A percentile compares a stretch with the other conserved stretches of the same genome.
These are phyloP conservation scores for Aphodius sticticus DNA, from an alignment of 2,888 invertebrate species.

Conservation along the genomic window DNA sequence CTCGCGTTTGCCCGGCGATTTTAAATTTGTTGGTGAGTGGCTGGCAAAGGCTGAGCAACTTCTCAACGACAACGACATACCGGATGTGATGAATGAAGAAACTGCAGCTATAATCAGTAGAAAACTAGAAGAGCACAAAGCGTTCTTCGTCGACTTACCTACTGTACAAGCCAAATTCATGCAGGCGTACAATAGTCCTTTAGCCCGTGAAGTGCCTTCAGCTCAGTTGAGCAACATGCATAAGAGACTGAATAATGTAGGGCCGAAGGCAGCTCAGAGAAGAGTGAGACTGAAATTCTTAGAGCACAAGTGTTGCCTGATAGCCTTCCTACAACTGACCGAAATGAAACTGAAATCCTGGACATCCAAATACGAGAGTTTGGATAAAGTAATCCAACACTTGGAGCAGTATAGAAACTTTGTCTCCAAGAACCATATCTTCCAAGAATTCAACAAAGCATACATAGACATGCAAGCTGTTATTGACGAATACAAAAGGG, in stretches of 20 bases:
- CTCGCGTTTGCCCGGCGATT: conserved; percentile 83
- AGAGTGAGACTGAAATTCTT: conserved; percentile 87
- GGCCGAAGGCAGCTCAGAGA: conserved; percentile 80
- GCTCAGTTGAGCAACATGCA: conserved; percentile 86
- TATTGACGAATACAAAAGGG: conserved; percentile 87
- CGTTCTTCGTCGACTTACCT: conserved; percentile 87
- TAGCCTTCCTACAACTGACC: conserved; percentile 89
- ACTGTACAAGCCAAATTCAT: conserved; percentile 80
- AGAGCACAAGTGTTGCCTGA: conserved; percentile 92
- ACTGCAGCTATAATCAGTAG: conserved; percentile 87
- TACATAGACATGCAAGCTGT: conserved; percentile 92
- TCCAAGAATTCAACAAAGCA: conserved; percentile 93
- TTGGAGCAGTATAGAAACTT: conserved; percentile 91
- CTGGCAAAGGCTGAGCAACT: conserved; percentile 86
- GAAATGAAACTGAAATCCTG: conserved; percentile 89
- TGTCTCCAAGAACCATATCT: conserved; percentile 90
- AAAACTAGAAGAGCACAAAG: conserved; percentile 88
- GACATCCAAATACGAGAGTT: conserved; percentile 88
- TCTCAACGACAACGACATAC: conserved; percentile 82
- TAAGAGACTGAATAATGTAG: conserved; percentile 77
- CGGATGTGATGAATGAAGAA: conserved; percentile 85
- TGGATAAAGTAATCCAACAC: conserved; percentile 83
- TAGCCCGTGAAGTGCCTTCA: conserved; percentile 75
- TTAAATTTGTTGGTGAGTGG: conserved; percentile 90
- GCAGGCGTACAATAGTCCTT: conserved; percentile 72